A percentile compares a stretch with the other conserved stretches of the same genome.
These are phyloP conservation scores for Mugil cephalus DNA, from an alignment of 2,113 vertebrate species.

Conservation along the genomic window DNA sequence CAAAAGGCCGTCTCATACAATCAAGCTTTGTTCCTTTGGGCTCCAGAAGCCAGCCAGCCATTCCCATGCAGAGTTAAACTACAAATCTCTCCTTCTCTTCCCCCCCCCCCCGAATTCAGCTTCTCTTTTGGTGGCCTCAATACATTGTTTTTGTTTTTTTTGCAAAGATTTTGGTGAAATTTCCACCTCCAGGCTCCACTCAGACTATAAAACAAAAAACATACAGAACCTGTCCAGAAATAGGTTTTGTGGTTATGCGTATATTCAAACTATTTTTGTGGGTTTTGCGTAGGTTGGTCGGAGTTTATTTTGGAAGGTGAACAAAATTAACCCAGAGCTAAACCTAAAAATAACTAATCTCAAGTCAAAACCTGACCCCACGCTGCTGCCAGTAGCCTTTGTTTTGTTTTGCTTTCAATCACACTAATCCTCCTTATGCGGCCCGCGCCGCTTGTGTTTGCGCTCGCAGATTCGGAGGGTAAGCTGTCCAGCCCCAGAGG, in stretches of 20 bases:
- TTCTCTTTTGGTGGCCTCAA: constrained; percentile 3
- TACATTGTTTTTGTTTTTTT: neutral
- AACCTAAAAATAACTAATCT: no score
- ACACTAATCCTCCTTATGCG: constrained; percentile 2
- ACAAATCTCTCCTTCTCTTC: constrained; percentile 10
- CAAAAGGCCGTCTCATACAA: constrained; percentile 71
- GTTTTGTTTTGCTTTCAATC: constrained; percentile 1
- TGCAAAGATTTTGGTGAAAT: no score
- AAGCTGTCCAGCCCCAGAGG: constrained; percentile 73
- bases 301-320: no score
- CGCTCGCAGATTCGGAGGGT: constrained; percentile 81
- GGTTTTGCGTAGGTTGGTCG: no score
- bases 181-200: no score
- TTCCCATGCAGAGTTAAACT: constrained; percentile 48
- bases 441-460: constrained; percentile 2
- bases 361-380: neutral
- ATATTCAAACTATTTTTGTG: no score
- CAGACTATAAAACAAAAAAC: no score
- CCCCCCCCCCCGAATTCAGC: no score
- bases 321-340: no score
- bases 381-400: neutral
- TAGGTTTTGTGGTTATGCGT: no score
- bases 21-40: constrained; percentile 71
- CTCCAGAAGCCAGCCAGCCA: constrained; percentile 43
- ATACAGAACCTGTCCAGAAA: no score